Base-by-base conservation (phyloP, 2,113 vertebrate genomes). In the Alligator sinensis region DNA sequence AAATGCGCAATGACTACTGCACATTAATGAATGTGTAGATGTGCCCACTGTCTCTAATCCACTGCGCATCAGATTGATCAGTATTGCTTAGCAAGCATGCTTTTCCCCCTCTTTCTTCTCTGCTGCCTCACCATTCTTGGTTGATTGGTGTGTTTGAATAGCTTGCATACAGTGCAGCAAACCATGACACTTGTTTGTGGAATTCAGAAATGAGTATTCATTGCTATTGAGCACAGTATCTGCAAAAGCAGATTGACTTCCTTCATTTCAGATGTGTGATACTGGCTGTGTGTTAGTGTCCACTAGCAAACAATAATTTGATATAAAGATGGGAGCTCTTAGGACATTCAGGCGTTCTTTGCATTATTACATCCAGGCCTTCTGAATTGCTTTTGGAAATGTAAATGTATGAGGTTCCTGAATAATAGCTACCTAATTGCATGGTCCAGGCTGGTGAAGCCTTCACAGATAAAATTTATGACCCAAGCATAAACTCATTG, bases 51-150 rank as follows among this genome's bases (percentile, higher is more conserved):
- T 9, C 6, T 27, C 61, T 55, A 3, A 3, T 34, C 21, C 77
- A 63, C 0, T 9, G 47, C 9, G 9, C 47, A 8, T 47, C 47
- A 47, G 81, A 1, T 7, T 11, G 47, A 3, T 38, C 4, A 14
- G 57, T 15, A 25, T 4, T 80, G 70, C 17, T 84, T 63, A 3
- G 4, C 28, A 22, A n/a, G 2, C 30, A 57, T 63, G 4, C 13
- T 10, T 4, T 22, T 22, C 28, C 60, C 70, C 9, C 70, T 68
- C 30, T 2, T 61, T 22, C 0, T n/a, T 64, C 25, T 75, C 59
- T 59, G 11, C 80, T 95, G n/a, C 57, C 78, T 60, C 22, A 10
- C 2, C 72, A 9, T 24, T 66, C 63, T 58, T 68, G 22, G 1
- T 7, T 27, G 66, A 70, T 2, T 82, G 63, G 75, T 22, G 4